Evolutionary conservation across 2,888 invertebrate genomes (phyloP).

Genomic region (Lamellibrachia satsuma): DNA sequence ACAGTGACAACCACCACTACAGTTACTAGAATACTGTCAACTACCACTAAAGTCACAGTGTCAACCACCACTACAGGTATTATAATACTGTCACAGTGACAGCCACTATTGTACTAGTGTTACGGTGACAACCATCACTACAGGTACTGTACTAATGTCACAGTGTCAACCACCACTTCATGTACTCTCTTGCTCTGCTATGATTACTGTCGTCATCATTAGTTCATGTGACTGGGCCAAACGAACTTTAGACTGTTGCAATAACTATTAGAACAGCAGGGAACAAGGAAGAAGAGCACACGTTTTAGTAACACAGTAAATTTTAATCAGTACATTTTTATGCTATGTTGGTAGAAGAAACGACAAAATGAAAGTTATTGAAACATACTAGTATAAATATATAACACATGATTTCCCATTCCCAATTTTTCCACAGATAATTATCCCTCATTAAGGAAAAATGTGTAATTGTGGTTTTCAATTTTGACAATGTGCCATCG

Average conservation of each 20-base stretch:
- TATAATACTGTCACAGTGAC: background rate
- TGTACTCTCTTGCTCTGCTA: background rate
- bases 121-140: too few relatives aligned
- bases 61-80: too few relatives aligned
- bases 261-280: background rate
- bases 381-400: background rate
- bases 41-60: background rate
- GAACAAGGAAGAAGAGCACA: background rate
- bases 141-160: background rate
- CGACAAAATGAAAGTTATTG: too few relatives aligned
- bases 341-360: background rate
- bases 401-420: background rate
- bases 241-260: background rate
- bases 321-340: background rate
- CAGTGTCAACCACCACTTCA: background rate
- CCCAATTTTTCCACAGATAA: background rate
- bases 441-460: too few relatives aligned
- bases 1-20: background rate
- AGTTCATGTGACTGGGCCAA: background rate
- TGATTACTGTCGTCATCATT: background rate
- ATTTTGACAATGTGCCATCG: too few relatives aligned
- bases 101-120: background rate
- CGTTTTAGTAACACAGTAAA: background rate
- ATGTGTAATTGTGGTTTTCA: too few relatives aligned
- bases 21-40: background rate